Percentiles rank a stretch among this genome's conserved stretches.
These are phyloP conservation scores for Nerophis ophidion DNA, from an alignment of 2,113 vertebrate genomes.

Conservation along the genomic window DNA sequence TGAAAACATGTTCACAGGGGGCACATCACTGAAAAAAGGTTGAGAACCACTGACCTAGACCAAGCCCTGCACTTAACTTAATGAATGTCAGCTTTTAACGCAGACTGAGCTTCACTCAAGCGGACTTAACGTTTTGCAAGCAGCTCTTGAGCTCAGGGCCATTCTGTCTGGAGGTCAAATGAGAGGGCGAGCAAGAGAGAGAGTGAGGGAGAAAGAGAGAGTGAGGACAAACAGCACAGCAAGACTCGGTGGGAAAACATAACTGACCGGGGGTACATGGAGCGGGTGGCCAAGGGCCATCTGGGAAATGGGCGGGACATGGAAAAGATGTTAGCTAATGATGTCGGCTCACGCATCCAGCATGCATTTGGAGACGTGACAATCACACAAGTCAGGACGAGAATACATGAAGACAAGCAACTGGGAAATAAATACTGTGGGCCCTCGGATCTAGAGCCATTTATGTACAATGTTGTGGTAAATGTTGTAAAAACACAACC, in stretches of 20 bases:
- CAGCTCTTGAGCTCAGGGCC: conserved; percentile 67
- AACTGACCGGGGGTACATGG: conserved; percentile 68
- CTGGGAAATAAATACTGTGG: conserved; percentile 10
- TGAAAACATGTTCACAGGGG: too few species aligned
- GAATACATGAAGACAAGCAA: conserved; percentile 21
- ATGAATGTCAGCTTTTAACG: neutral
- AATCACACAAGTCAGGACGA: conserved; percentile 19
- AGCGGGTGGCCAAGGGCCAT: conserved; percentile 64
- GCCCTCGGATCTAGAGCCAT: neutral
- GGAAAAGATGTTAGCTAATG: conserved; percentile 58
- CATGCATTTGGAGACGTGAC: conserved; percentile 60
- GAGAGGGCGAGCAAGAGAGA: conserved; percentile 18
- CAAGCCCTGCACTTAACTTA: neutral
- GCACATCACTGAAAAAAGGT: too few species aligned
- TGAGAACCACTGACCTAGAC: too few species aligned
- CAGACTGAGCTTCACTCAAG: neutral
- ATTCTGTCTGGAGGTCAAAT: conserved; percentile 71
- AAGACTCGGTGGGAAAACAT: conserved; percentile 32
- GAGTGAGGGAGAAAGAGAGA: neutral
- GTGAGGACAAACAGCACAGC: conserved; percentile 48
- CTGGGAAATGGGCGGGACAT: conserved; percentile 59
- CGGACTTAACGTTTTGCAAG: conserved; percentile 21
- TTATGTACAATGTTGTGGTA: too few species aligned
- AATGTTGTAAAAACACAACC: too few species aligned
- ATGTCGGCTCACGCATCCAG: conserved; percentile 41